Evolutionary conservation across 53 echinoderm and acorn worm species (phyloP), one percentile per base, ranked within the genome.

Genomic region (Actinopyga echinites): DNA sequence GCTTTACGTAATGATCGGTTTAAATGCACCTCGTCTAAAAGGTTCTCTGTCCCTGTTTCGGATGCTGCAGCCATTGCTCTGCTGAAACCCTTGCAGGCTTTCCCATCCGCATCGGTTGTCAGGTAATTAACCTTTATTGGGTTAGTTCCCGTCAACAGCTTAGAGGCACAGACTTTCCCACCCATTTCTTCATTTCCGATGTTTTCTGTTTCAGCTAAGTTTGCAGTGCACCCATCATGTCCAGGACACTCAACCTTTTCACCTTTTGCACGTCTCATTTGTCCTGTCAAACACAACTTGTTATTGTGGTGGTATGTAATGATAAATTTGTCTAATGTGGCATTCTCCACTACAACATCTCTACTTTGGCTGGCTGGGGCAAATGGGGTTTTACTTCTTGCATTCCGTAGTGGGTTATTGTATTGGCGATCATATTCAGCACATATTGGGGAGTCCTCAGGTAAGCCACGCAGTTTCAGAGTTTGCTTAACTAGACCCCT

Each of bases 291-390:
- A 38, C 89, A 89, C 24, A 89, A 36, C 78, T 89, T 85, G 73
- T 54, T 88, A 22, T 75, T 73, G 52, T 88, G 88, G 52, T 83
- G 42, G 22, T 60, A 83, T 22, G 38, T 63, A 8, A 89, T 79
- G 1, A 79, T 8, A 22, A 24, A 58, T 42, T 89, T 89, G 5
- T 37, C 43, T 9, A 68, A 10, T 10, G 79, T 84, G 20, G 68
- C 31, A 32, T 84, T 67, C 37, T 89, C 84, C 15, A 37, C 79
- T 9, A 89, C 59, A 15, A 79, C 81, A 79, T 84, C 74, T 43
- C 85, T 65, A 17, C 79, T 79, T 22, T 84, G 89, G 31, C 69
- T 84, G 3, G 84, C 89, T 17, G 84, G 84, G 21, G 79, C 89
- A 79, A 67, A 89, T 15, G 69, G 89, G 11, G 71, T 80, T 38